These are phyloP conservation scores for Lacerta viridis DNA, from an alignment of 2,797 vertebrate genomes.

Conservation along the genomic window DNA sequence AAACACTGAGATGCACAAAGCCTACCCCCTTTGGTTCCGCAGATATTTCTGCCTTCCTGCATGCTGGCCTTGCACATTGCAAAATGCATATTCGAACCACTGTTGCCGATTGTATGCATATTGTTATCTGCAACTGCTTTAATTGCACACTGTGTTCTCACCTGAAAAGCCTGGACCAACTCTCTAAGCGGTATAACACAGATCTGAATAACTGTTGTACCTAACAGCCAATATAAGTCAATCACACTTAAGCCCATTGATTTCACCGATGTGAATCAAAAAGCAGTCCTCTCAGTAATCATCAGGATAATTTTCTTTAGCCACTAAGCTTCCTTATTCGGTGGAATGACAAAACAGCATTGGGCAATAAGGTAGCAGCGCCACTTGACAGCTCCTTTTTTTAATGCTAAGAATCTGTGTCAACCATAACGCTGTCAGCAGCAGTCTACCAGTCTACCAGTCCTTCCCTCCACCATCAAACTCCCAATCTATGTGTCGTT, in stretches of 20 bases:
- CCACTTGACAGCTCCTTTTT: neutral
- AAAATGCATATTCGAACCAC: neutral
- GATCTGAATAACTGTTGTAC: neutral
- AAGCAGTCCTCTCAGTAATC: neutral
- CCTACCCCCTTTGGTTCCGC: neutral
- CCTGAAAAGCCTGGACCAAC: neutral
- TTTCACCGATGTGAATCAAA: constrained; percentile 21
- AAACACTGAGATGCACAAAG: neutral
- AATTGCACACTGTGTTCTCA: neutral
- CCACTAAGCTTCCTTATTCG: neutral
- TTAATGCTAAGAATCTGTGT: neutral
- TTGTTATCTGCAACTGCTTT: neutral
- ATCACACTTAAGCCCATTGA: neutral
- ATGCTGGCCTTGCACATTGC: neutral
- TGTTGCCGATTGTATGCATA: neutral
- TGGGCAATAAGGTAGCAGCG: neutral
- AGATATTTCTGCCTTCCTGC: neutral
- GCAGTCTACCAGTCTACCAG: neutral
- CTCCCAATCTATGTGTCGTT: neutral
- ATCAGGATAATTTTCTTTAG: neutral
- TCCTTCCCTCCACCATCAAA: neutral
- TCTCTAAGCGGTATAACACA: neutral
- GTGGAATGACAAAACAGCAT: neutral
- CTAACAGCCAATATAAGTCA: neutral
- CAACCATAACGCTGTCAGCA: neutral